Conservation (phyloP, 1,140 invertebrate genomes). For the Zophobas atratus region DNA sequence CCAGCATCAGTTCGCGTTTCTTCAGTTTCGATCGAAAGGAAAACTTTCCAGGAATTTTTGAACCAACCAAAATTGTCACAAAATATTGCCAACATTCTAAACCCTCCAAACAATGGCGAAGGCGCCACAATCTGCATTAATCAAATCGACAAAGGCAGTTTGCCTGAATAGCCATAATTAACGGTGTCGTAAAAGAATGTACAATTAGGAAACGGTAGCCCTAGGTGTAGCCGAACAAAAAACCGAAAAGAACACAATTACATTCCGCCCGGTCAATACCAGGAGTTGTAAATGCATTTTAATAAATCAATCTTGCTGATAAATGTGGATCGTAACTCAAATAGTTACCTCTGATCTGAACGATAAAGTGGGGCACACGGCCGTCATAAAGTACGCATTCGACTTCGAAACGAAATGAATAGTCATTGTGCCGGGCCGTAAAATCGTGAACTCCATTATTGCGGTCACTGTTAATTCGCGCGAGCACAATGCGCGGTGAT, state of each 20-base stretch:
- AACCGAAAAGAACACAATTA: constrained; percentile 15
- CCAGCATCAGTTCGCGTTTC: no score
- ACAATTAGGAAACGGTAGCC: constrained; percentile 42
- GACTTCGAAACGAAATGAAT: constrained; percentile 30
- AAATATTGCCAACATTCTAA: no score
- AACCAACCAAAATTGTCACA: no score
- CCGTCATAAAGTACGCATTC: constrained; percentile 29
- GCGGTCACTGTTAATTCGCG: constrained; percentile 12
- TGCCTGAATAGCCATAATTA: constrained; percentile 40
- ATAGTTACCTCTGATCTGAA: constrained; percentile 46
- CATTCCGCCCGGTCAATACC: constrained; percentile 35
- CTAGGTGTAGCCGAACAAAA: constrained; percentile 13
- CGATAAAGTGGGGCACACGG: constrained; percentile 34
- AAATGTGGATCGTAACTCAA: constrained; percentile 47
- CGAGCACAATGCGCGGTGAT: neutral
- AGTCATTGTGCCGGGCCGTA: constrained; percentile 37
- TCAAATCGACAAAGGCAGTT: constrained; percentile 38
- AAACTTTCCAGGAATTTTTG: no score
- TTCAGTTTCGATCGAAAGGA: no score
- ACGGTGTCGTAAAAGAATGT: constrained; percentile 17
- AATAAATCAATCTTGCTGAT: constrained; percentile 45
- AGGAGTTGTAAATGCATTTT: constrained; percentile 42
- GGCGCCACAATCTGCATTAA: constrained; percentile 25
- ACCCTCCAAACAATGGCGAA: neutral
- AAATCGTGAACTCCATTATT: constrained; percentile 32